phyloP scores from a whole-genome alignment of 2,797 vertebrate genomes.

The Halcyon badia region DNA sequence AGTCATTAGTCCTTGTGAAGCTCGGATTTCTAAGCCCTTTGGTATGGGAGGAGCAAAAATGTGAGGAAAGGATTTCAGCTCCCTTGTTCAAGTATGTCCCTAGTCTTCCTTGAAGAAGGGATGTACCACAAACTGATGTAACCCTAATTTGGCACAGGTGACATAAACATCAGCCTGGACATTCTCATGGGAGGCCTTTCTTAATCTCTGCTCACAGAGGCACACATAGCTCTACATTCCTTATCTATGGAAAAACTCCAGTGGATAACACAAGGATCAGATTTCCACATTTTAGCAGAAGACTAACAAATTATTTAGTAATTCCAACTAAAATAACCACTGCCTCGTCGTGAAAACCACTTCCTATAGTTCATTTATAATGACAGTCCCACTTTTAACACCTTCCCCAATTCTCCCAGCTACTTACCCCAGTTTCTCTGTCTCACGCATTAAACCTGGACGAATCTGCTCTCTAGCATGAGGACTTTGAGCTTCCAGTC shows the following conservation, averaged over 20 bases:
- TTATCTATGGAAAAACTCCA: background rate
- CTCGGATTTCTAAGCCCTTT: background rate
- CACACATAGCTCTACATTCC: background rate
- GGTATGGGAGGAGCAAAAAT: background rate
- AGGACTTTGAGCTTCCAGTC: background rate
- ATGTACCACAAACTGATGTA: background rate
- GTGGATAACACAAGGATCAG: background rate
- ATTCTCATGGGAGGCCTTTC: background rate
- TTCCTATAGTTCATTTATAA: background rate
- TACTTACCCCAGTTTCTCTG: background rate
- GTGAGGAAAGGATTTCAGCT: background rate
- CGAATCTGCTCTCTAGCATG: rapidly evolving
- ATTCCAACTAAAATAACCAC: background rate
- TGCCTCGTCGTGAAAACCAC: background rate
- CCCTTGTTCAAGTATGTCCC: background rate
- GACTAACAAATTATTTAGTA: background rate
- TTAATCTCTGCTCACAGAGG: background rate
- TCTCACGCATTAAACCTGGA: background rate
- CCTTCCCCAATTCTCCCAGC: background rate
- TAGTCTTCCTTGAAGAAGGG: background rate
- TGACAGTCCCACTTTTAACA: background rate
- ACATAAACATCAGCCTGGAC: background rate
- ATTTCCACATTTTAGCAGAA: background rate
- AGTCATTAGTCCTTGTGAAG: rapidly evolving
- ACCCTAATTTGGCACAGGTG: background rate